These are phyloP conservation scores for Peromyscus californicus DNA, from an alignment of 2,113 vertebrate species.

Conservation along the genomic window DNA sequence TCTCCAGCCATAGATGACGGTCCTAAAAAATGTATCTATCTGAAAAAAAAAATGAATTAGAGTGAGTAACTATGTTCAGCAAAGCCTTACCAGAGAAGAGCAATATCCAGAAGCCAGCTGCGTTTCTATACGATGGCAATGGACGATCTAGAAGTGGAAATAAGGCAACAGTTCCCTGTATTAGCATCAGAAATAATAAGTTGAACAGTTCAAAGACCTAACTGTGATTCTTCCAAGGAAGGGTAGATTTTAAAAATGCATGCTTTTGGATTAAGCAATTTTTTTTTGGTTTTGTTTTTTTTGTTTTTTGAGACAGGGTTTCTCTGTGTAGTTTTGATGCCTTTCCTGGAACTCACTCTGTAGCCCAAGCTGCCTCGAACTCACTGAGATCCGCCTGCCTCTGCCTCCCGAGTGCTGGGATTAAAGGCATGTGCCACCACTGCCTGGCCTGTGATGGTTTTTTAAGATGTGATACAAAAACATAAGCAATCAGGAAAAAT, in stretches of 20 bases:
- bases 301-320: no score
- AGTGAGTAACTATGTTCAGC: background rate
- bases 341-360: no score
- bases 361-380: no score
- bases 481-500: background rate
- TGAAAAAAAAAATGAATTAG: background rate
- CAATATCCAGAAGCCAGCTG: background rate
- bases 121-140: background rate
- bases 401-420: no score
- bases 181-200: conserved; percentile 6
- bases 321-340: no score
- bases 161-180: background rate
- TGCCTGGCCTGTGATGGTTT: background rate
- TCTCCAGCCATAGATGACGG: background rate
- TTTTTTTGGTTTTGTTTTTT: background rate
- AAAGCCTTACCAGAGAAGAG: background rate
- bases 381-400: no score
- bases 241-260: background rate
- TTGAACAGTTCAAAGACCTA: conserved; percentile 1
- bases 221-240: conserved; percentile 39
- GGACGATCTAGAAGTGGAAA: background rate
- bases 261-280: background rate
- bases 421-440: no score
- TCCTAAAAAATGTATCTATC: background rate
- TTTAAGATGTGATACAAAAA: background rate